Evolutionary conservation across 1,140 invertebrate species (phyloP), one percentile per base, ranked within the genome.

Genomic region (Drosophila mayri): DNA sequence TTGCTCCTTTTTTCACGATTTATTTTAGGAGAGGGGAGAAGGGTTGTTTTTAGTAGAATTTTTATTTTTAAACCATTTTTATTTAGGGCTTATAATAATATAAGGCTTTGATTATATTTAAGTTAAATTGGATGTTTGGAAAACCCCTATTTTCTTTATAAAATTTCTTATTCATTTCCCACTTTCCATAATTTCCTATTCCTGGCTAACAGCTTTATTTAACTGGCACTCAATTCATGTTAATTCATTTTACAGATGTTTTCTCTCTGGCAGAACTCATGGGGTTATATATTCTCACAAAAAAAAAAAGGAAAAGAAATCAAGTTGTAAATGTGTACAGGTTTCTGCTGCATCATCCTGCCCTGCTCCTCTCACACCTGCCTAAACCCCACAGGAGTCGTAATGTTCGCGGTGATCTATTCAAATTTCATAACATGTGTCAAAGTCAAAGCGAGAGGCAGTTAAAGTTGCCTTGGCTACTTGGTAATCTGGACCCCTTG

Each of bases 361-460:
- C 6, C 2, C 20, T 14, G n/a, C 49, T 55, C 57, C 25, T 41
- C 44, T 41, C 40, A 25, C 22, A 28, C 44, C 57, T 38, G 41
- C 46, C 55, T 58, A 44, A 20, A n/a, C 28, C 16, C 43, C 35
- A 30, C 16, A 37, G n/a, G 18, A 38, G 41, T 47, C 63, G 73
- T 61, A 60, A 68, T 61, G 63, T 52, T 47, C 60, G 40, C 70
- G 65, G 82, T 88, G 84, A 87, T 87, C 84, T 87, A 87, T 87
- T 87, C 84, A 87, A 87, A 84, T 87, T 87, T 84, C 77, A 87
- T 88, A 87, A 87, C 84, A 87, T 87, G 77, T 87, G 84, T 87
- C 84, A 87, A 84, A 88, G 80, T 80, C 84, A 88, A 87, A 87
- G 84, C 83, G 81, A 76, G 72, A 79, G 83, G 76, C 83, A 62